phyloP scores from a whole-genome alignment of 2,797 vertebrate genomes.

The Sphenodon punctatus region DNA sequence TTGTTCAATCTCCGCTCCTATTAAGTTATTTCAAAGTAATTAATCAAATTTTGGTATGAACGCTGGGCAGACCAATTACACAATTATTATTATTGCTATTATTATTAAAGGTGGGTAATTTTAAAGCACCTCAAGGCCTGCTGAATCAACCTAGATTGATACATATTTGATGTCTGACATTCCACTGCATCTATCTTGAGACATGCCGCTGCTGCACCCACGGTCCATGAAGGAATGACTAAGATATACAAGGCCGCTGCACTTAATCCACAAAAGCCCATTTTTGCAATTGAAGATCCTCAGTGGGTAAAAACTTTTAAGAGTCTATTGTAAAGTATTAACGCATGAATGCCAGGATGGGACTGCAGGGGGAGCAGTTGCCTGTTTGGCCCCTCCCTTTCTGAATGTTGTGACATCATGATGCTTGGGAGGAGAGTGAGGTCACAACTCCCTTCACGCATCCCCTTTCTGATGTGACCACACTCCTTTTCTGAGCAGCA shows the following conservation, averaged over 20 bases:
- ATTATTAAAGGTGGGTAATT: neutral
- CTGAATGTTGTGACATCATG: too few relatives aligned
- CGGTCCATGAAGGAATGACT: neutral
- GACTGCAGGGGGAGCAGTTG: too few relatives aligned
- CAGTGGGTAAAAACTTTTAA: neutral
- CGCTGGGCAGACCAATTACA: neutral
- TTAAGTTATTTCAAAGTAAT: conserved; percentile 4
- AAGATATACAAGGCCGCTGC: neutral
- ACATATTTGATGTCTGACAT: rapidly evolving
- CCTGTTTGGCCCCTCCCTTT: too few relatives aligned
- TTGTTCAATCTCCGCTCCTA: neutral
- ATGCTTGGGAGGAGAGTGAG: too few relatives aligned
- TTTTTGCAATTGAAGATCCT: neutral
- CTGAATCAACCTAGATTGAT: neutral
- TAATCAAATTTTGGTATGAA: neutral
- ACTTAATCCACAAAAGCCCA: neutral
- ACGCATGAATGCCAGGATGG: too few relatives aligned
- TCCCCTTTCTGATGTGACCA: too few relatives aligned
- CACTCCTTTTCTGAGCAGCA: too few relatives aligned
- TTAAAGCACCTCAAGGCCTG: neutral
- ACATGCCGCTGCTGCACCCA: neutral
- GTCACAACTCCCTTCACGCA: too few relatives aligned
- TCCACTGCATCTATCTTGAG: neutral
- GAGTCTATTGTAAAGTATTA: neutral
- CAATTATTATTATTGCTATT: neutral